Percentiles rank a stretch among this genome's conserved stretches.
phyloP scores from a whole-genome alignment of 1,140 invertebrate species.

The Eupristina koningsbergeri region DNA sequence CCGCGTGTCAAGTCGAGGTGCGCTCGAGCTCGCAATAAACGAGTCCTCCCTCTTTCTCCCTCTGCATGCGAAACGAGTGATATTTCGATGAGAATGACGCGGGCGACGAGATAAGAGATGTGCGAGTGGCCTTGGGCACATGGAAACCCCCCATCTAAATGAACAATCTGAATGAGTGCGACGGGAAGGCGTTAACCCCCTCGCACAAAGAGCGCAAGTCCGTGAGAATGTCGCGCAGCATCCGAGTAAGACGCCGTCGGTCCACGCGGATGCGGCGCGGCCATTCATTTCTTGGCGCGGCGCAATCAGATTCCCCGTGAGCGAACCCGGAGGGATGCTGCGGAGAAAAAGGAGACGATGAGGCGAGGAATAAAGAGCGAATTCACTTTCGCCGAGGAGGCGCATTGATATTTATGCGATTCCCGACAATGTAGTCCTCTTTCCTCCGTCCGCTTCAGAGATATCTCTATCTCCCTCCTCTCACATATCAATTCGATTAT shows the following conservation, averaged over 20 bases:
- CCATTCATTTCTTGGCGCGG: neutral
- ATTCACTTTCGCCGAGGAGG: conserved; percentile 17
- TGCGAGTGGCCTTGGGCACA: neutral
- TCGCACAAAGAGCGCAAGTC: neutral
- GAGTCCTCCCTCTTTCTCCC: neutral
- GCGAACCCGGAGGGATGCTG: no score
- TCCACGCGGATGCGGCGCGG: neutral
- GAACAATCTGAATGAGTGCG: neutral
- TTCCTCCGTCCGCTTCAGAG: neutral
- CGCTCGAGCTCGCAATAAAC: neutral
- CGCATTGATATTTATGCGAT: conserved; percentile 27
- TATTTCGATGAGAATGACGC: neutral
- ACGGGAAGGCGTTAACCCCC: conserved; percentile 4
- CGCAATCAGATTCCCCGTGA: neutral
- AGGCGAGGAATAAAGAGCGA: conserved; percentile 15
- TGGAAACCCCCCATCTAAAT: neutral
- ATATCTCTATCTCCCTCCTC: conserved; percentile 1
- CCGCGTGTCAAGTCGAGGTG: neutral
- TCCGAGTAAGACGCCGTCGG: neutral
- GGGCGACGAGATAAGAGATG: neutral
- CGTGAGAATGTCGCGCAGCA: conserved; percentile 33
- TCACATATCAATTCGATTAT: conserved; percentile 24
- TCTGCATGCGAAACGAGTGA: neutral
- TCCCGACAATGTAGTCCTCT: neutral
- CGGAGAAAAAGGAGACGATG: neutral